These are phyloP conservation scores for Gerris buenoi DNA, from an alignment of 1,140 invertebrate species.

Conservation along the genomic window DNA sequence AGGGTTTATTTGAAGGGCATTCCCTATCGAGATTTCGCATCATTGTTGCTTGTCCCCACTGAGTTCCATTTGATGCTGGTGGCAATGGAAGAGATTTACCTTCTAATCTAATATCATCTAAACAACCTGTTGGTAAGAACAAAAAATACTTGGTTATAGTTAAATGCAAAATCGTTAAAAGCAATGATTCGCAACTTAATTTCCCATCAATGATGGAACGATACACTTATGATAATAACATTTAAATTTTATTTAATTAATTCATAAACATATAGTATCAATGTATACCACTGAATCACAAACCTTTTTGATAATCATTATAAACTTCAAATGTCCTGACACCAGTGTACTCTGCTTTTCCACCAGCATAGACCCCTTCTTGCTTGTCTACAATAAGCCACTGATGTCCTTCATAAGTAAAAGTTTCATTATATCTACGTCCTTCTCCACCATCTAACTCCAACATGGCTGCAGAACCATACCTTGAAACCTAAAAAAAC, in stretches of 20 bases:
- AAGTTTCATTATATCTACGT: slow-evolving; percentile 83
- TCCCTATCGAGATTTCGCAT: slow-evolving; percentile 74
- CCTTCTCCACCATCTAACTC: slow-evolving; percentile 92
- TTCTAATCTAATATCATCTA: slow-evolving; percentile 75
- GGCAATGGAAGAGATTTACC: slow-evolving; percentile 80
- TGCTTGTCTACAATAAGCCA: slow-evolving; percentile 85
- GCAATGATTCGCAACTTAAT: too few species aligned
- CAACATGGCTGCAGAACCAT: slow-evolving; percentile 83
- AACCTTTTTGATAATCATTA: slow-evolving; percentile 87
- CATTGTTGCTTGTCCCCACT: slow-evolving; percentile 88
- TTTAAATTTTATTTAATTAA: neutral
- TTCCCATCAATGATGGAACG: too few species aligned
- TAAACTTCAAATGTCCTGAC: slow-evolving; percentile 84
- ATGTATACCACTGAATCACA: too few species aligned
- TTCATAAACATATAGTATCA: neutral
- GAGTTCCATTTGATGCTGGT: slow-evolving; percentile 82
- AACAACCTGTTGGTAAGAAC: slow-evolving; percentile 44
- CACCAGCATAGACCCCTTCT: slow-evolving; percentile 85
- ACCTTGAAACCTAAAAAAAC: slow-evolving; percentile 39
- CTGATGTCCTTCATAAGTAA: slow-evolving; percentile 77
- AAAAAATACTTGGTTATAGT: too few species aligned
- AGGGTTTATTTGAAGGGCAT: slow-evolving; percentile 87
- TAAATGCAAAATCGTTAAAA: too few species aligned
- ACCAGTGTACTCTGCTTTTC: slow-evolving; percentile 86
- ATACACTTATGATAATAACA: too few species aligned